Evolutionary conservation across 2,888 invertebrate genomes (phyloP).

Genomic region (Pasiphila rectangulata): DNA sequence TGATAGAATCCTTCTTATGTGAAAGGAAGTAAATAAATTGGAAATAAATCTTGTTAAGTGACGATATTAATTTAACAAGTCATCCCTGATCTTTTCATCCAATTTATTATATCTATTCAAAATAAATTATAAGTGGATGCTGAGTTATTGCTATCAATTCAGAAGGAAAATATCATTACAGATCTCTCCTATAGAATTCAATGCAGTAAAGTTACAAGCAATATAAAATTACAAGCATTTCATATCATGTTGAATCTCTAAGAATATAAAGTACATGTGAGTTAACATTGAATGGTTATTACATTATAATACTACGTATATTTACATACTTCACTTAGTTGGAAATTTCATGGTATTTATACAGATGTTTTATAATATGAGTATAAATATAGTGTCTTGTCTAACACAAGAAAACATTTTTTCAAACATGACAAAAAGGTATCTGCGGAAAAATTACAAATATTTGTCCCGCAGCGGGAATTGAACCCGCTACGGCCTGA

Average conservation of each 20-base stretch:
- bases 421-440: too few relatives aligned
- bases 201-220: neutral
- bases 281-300: neutral
- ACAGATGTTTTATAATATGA: neutral
- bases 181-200: slow-evolving; percentile 1
- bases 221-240: slow-evolving; percentile 7
- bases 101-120: too few relatives aligned
- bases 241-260: neutral
- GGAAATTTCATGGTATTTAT: slow-evolving; percentile 1
- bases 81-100: too few relatives aligned
- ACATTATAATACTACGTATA: slow-evolving; percentile 2
- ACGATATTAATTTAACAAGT: too few relatives aligned
- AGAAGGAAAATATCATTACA: neutral
- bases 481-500: too few relatives aligned
- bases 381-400: too few relatives aligned
- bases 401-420: too few relatives aligned
- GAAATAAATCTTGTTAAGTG: too few relatives aligned
- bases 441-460: too few relatives aligned
- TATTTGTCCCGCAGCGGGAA: too few relatives aligned
- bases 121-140: too few relatives aligned
- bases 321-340: slow-evolving; percentile 5
- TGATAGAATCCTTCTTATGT: neutral
- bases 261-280: slow-evolving; percentile 2
- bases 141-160: neutral
- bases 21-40: too few relatives aligned